These are phyloP conservation scores for Cinara cedri DNA, from an alignment of 2,888 invertebrate genomes.

Conservation along the genomic window DNA sequence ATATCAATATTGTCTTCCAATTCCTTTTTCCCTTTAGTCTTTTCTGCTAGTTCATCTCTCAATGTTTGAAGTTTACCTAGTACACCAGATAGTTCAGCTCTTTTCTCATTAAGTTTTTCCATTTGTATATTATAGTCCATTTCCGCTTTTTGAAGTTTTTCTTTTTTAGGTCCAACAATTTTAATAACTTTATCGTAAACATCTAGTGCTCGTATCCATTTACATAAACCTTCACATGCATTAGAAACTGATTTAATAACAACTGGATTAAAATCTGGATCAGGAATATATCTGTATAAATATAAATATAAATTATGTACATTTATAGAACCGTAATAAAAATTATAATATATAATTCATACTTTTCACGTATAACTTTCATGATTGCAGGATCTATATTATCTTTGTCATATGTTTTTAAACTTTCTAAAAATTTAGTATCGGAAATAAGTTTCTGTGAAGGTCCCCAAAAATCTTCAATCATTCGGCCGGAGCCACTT, in stretches of 20 bases:
- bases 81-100: conserved; percentile 72
- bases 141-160: conserved; percentile 86
- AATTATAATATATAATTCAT: conserved; percentile 64
- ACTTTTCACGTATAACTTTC: conserved; percentile 88
- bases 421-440: conserved; percentile 88
- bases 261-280: conserved; percentile 87
- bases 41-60: conserved; percentile 94
- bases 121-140: conserved; percentile 85
- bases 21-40: conserved; percentile 96
- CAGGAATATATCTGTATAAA: conserved; percentile 76
- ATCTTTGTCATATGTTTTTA: conserved; percentile 94
- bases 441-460: conserved; percentile 89
- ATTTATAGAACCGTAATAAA: neutral
- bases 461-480: conserved; percentile 92
- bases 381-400: conserved; percentile 85
- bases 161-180: conserved; percentile 94
- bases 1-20: conserved; percentile 91
- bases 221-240: conserved; percentile 94
- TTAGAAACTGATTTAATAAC: conserved; percentile 89
- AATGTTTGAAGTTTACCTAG: conserved; percentile 87
- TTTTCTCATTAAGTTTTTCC: conserved; percentile 90
- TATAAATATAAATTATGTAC: neutral
- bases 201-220: conserved; percentile 94
- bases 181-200: conserved; percentile 92
- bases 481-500: conserved; percentile 74